These are phyloP conservation scores for Cancer borealis DNA, from an alignment of 2,888 invertebrate genomes.

Conservation along the genomic window DNA sequence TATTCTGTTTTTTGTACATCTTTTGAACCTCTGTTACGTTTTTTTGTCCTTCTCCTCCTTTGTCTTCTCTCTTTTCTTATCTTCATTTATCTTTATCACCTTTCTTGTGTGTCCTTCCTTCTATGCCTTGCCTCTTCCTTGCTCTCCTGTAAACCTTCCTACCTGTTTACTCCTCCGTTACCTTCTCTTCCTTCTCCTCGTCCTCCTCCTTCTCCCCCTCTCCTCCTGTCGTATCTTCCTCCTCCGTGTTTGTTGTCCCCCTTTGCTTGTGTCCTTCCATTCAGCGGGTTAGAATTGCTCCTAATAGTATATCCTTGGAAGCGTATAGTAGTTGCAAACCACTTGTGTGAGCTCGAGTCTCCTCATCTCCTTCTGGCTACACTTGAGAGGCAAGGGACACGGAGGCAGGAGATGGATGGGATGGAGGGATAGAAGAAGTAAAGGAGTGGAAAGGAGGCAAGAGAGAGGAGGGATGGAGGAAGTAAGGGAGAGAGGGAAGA, in stretches of 20 bases:
- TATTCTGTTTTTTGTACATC: neutral
- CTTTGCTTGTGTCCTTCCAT: neutral
- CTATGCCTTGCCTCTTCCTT: neutral
- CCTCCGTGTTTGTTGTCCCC: neutral
- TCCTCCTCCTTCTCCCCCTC: neutral
- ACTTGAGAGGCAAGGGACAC: neutral
- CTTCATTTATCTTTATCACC: neutral
- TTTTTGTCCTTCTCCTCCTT: neutral
- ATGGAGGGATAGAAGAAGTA: neutral
- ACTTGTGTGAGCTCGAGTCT: neutral
- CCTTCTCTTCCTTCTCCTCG: neutral
- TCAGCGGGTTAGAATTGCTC: neutral
- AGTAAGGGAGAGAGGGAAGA: no score
- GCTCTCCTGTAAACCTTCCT: neutral
- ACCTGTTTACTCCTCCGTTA: neutral
- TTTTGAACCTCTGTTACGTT: neutral
- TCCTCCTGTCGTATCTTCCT: neutral
- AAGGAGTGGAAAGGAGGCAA: neutral
- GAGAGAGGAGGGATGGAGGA: neutral
- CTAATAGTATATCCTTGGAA: neutral
- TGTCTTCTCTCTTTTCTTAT: neutral
- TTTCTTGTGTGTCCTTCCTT: neutral
- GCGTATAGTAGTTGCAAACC: neutral
- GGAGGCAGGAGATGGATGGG: neutral
- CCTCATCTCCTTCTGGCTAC: constrained; percentile 1